Percentiles rank a stretch among this genome's conserved stretches.
These are phyloP conservation scores for Macrosiphum euphorbiae DNA, from an alignment of 2,888 invertebrate species.

Conservation along the genomic window DNA sequence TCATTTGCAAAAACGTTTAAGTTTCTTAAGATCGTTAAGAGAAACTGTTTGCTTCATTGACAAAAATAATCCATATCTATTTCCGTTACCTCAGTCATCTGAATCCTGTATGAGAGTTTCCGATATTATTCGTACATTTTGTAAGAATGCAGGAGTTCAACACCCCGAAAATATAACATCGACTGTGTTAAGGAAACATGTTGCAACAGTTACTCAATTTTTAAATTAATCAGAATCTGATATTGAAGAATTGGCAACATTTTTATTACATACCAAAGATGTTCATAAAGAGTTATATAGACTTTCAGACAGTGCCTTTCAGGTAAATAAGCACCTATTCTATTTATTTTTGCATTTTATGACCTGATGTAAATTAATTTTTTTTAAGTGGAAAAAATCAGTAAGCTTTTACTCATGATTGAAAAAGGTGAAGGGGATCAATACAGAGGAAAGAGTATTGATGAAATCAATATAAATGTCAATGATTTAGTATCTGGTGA, in stretches of 20 bases:
- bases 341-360: not conserved
- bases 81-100: constrained; percentile 22
- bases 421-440: constrained; percentile 59
- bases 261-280: not conserved
- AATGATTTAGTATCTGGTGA: not conserved
- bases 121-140: not conserved
- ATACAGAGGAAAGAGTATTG: constrained; percentile 23
- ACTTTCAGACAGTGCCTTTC: constrained; percentile 67
- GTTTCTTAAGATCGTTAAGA: not conserved
- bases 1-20: constrained; percentile 6
- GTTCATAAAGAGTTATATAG: constrained; percentile 68
- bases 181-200: not conserved
- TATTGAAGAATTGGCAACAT: not conserved
- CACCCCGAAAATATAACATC: not conserved
- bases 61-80: not conserved
- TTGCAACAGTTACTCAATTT: not conserved
- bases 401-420: constrained; percentile 67
- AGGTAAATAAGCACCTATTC: constrained; percentile 64
- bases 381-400: constrained; percentile 66
- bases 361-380: not conserved
- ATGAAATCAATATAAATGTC: constrained; percentile 14
- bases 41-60: constrained; percentile 3
- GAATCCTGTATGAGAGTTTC: not conserved
- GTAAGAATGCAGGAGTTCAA: not conserved
- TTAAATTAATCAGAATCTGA: constrained; percentile 14